Percentiles rank a stretch among this genome's conserved stretches.
phyloP scores from a whole-genome alignment of 2,888 invertebrate genomes.

The Xanthostigma xanthostigma region DNA sequence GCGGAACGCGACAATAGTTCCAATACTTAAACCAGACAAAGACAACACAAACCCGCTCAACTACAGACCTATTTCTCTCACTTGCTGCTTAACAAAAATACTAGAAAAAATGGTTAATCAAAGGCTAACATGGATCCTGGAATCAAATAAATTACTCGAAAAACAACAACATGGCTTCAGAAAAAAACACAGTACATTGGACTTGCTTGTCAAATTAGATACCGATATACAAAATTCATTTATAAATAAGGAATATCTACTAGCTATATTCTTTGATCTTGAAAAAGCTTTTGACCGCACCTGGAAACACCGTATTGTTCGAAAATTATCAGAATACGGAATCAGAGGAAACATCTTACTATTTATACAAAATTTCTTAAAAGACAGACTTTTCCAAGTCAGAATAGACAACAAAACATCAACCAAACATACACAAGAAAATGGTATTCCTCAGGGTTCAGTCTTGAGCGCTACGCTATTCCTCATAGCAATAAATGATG shows the following conservation, averaged over 20 bases:
- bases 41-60: not conserved
- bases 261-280: conserved; percentile 10
- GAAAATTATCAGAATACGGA: conserved; percentile 5
- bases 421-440: not conserved
- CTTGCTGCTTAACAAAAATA: conserved; percentile 2
- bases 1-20: conserved; percentile 2
- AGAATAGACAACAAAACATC: not conserved
- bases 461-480: not conserved
- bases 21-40: not conserved
- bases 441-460: not conserved
- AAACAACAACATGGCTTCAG: conserved; percentile 10
- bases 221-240: conserved; percentile 9
- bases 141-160: conserved; percentile 8
- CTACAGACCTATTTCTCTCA: conserved; percentile 4
- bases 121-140: conserved; percentile 6
- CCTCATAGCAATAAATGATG: too few relatives aligned
- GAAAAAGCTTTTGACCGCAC: not conserved
- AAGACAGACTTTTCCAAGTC: not conserved
- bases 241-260: conserved; percentile 8
- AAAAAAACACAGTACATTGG: conserved; percentile 7
- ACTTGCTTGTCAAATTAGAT: conserved; percentile 10
- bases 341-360: not conserved
- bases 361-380: too few relatives aligned
- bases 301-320: conserved; percentile 9
- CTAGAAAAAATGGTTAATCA: conserved; percentile 6